These are phyloP conservation scores for Phymatocera aterrima DNA, from an alignment of 2,888 invertebrate genomes.

Conservation along the genomic window DNA sequence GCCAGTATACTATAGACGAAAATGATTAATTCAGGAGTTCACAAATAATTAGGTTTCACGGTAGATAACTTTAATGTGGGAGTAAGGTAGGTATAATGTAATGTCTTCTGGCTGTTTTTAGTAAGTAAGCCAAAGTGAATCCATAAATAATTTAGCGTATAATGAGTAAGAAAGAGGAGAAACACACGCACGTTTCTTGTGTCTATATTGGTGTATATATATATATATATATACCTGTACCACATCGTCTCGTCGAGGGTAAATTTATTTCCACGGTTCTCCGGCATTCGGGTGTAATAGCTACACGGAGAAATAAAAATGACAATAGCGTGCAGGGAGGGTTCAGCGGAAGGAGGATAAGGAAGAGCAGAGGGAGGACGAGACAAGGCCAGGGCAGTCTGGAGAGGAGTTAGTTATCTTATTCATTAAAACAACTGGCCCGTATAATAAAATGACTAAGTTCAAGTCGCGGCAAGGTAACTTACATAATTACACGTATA, in stretches of 20 bases:
- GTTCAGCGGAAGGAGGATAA: background rate
- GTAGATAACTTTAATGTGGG: too few species aligned
- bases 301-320: background rate
- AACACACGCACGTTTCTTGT: too few species aligned
- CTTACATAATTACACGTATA: constrained; percentile 52
- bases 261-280: background rate
- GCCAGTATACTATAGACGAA: too few species aligned
- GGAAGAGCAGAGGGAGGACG: background rate
- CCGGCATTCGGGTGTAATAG: background rate
- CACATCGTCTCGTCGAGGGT: background rate
- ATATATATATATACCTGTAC: background rate
- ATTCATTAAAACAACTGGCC: constrained; percentile 49
- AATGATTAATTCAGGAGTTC: too few species aligned
- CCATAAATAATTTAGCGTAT: too few species aligned
- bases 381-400: background rate
- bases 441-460: constrained; percentile 53
- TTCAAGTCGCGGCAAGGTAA: constrained; percentile 49
- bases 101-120: too few species aligned
- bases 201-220: too few species aligned
- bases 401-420: constrained; percentile 40
- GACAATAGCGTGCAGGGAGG: background rate
- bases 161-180: too few species aligned
- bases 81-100: too few species aligned
- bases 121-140: too few species aligned
- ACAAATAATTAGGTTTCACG: too few species aligned